A percentile compares a stretch with the other conserved stretches of the same genome.
These are phyloP conservation scores for Australoheros scitulus DNA, from an alignment of 2,113 vertebrate genomes.

Conservation along the genomic window DNA sequence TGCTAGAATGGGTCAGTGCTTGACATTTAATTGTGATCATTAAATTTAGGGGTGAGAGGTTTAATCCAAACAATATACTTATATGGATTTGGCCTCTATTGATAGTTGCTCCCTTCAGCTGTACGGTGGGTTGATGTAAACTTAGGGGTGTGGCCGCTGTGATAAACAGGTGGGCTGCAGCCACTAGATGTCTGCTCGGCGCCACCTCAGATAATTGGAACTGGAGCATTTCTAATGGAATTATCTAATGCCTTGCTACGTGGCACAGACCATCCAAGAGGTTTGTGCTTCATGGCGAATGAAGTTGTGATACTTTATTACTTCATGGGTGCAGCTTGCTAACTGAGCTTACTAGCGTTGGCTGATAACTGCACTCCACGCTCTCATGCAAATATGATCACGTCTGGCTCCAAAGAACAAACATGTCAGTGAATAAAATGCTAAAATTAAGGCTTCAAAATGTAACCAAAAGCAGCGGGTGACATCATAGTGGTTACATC, in stretches of 20 bases:
- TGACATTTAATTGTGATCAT: not conserved
- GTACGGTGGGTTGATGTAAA: not conserved
- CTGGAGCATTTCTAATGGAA: not conserved
- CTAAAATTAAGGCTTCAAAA: not conserved
- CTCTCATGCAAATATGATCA: not conserved
- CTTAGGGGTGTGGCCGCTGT: not conserved
- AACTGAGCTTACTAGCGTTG: too few relatives aligned
- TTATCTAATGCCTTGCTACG: not conserved
- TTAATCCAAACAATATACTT: not conserved
- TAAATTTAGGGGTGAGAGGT: not conserved
- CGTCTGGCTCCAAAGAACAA: not conserved
- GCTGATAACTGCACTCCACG: too few relatives aligned
- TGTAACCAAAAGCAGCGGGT: not conserved
- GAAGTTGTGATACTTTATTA: not conserved
- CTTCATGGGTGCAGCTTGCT: too few relatives aligned
- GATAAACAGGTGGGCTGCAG: not conserved
- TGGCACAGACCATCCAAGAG: not conserved
- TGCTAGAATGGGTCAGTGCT: not conserved
- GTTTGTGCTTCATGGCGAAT: not conserved
- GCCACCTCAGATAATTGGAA: not conserved
- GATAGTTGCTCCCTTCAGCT: not conserved
- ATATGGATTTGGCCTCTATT: too few relatives aligned
- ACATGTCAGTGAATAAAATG: not conserved
- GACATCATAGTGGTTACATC: accelerated
- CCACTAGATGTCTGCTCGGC: too few relatives aligned